Evolutionary conservation across 2,797 vertebrate species (phyloP), one percentile per base, ranked within the genome.

Genomic region (Sciaenops ocellatus): DNA sequence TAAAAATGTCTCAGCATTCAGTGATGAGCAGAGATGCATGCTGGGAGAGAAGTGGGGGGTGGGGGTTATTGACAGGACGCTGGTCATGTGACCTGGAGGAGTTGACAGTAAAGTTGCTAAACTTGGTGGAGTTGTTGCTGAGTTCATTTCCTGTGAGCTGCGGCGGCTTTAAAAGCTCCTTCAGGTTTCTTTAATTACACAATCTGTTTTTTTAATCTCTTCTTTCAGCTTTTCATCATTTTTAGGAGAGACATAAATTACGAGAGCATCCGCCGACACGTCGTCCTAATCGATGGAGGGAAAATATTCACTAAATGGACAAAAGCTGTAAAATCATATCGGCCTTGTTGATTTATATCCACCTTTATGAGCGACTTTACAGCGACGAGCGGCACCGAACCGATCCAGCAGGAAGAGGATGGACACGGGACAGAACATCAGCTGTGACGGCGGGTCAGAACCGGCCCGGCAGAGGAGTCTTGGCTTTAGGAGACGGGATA

Each of bases 161-260:
- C 34, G 22, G 65, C 42, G 3, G 1, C 76, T 85, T 89, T 78
- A 75, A 85, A 77, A 24, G 55, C 54, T 57, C 73, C 65, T 65
- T 75, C 73, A 80, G 85, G 52, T 71, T 82, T 64, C 71, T 79
- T 76, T 87, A 84, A 84, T 67, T 60, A n/a, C 55, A 57, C 79
- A 79, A 76, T 87, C 73, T 78, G 76, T 78, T 78, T 18, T 54
- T 60, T 82, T 86, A 77, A 69, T 67, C 55, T 15, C 18, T 59
- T 75, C 50, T 80, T 73, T 67, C 62, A 69, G 71, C 67, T 76
- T 84, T 80, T 69, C 57, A 73, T 81, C 73, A 80, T 50, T 83
- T 89, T 91, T 83, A 85, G 56, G 83, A 79, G 22, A 15, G 70
- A n/a, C 10, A 60, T 89, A 87, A 89, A 88, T 86, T 12, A 48